Percentiles rank a stretch among this genome's conserved stretches.
Evolutionary conservation across 1,140 invertebrate genomes (phyloP).

Genomic region (Mya arenaria): DNA sequence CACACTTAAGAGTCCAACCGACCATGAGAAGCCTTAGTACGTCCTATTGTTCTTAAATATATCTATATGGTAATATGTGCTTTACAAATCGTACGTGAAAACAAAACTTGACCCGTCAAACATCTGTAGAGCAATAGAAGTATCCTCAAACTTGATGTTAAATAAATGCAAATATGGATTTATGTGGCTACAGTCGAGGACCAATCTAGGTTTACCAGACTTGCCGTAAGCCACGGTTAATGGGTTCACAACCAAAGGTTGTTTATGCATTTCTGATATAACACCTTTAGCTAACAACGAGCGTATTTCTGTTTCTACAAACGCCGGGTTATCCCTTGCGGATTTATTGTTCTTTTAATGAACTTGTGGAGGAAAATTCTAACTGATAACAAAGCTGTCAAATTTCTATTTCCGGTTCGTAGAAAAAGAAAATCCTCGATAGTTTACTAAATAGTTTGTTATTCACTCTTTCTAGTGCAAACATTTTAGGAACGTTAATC

Average conservation of each 20-base stretch:
- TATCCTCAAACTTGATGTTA: conserved; percentile 51
- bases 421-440: no score
- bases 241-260: conserved; percentile 41
- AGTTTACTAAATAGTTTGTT: no score
- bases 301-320: conserved; percentile 35
- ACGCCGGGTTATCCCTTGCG: conserved; percentile 24
- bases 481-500: no score
- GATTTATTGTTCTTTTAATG: conserved; percentile 52
- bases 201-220: conserved; percentile 20
- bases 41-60: conserved; percentile 11
- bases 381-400: no score
- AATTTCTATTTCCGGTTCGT: no score
- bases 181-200: conserved; percentile 51
- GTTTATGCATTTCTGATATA: not conserved
- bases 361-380: conserved; percentile 17
- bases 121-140: conserved; percentile 19
- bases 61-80: conserved; percentile 44
- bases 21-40: conserved; percentile 29
- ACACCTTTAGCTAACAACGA: conserved; percentile 37
- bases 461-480: no score
- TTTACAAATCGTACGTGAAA: conserved; percentile 47
- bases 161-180: conserved; percentile 44
- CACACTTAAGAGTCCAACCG: no score
- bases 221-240: conserved; percentile 42
- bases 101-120: not conserved